Evolutionary conservation across 2,797 vertebrate species (phyloP), one percentile per base, ranked within the genome.

Genomic region (Peromyscus eremicus): DNA sequence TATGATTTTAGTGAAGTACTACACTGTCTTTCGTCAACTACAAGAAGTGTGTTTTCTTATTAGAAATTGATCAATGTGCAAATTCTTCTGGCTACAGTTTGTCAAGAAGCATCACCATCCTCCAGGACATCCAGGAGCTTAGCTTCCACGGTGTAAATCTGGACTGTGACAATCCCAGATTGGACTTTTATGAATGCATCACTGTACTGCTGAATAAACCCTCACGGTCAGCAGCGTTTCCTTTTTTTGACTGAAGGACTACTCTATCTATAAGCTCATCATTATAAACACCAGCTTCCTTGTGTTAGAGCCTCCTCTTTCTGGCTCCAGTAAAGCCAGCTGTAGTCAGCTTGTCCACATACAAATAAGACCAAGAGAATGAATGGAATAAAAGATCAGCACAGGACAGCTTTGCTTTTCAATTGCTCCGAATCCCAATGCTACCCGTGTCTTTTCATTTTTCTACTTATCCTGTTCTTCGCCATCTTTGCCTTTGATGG

Each of bases 371-470:
- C 40, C 93, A 75, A 91, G 76, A 71, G 96, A 86, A 6, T 40
- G 66, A 40, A 77, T 37, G 49, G 89, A 89, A 43, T 76, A 82
- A 68, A 3, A 23, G 82, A 34, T 75, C 64, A 25, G 79, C 4
- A 27, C 60, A 96, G 21, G 66, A 43, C 23, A 37, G 32, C 25
- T 96, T 96, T 80, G 66, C 77, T 96, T 85, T 85, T 52, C 83
- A 85, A 91, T 86, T 46, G 80, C 86, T 96, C 92, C 73, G 92
- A 92, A 93, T 92, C 94, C 81, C 90, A 97, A 95, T 92, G 60
- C 11, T 55, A 49, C 90, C 11, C 70, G 8, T 66, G 19, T 94
- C n/a, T 13, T 37, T 91, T 85, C n/a, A 60, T 89, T 91, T 89
- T 60, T n/a, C 52, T 76, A 81, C 34, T 82, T 93, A 43, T 4